Percentiles rank a stretch among this genome's conserved stretches.
Conservation (phyloP, 2,797 vertebrate genomes). For the Urophycis tenuis region DNA sequence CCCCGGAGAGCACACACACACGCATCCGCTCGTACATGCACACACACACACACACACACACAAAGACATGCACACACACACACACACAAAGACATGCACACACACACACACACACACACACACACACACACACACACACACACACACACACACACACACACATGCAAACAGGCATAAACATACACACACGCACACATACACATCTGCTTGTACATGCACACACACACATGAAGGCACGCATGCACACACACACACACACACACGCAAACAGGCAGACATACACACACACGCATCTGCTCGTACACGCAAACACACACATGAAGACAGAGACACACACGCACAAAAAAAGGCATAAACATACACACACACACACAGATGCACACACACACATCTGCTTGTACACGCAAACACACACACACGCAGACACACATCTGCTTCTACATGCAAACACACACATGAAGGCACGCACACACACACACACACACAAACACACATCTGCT, state of each 20-base stretch:
- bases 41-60: constrained; percentile 32
- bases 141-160: no score
- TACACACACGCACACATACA: constrained; percentile 27
- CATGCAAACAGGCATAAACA: no score
- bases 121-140: constrained; percentile 30
- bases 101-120: constrained; percentile 17
- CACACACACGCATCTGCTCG: constrained; percentile 15
- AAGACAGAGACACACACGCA: constrained; percentile 16
- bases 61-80: neutral
- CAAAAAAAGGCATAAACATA: neutral
- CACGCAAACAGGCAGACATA: no score
- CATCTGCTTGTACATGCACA: constrained; percentile 12
- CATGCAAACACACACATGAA: constrained; percentile 15
- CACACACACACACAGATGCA: constrained; percentile 23
- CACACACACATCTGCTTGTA: constrained; percentile 22
- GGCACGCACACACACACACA: constrained; percentile 15
- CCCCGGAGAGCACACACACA: constrained; percentile 19
- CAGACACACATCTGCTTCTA: constrained; percentile 22
- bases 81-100: constrained; percentile 18
- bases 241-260: constrained; percentile 29
- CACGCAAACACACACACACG: constrained; percentile 37
- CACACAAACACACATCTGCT: neutral
- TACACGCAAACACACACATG: constrained; percentile 12
- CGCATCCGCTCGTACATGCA: constrained; percentile 17
- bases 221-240: constrained; percentile 13